These are phyloP conservation scores for Heliconius ismenius DNA, from an alignment of 2,888 invertebrate species.

Conservation along the genomic window DNA sequence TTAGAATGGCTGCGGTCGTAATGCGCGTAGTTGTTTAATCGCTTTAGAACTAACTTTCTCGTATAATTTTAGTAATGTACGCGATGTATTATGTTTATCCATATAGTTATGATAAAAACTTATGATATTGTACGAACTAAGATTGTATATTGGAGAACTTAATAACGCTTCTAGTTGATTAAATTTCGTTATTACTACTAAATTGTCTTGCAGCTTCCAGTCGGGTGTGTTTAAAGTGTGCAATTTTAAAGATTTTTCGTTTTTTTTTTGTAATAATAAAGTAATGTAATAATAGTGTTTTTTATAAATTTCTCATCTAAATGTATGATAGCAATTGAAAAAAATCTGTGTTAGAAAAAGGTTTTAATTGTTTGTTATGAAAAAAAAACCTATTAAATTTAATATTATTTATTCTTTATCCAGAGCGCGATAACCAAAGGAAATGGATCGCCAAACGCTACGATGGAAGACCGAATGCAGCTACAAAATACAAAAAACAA, in stretches of 20 bases:
- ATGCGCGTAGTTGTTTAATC: slow-evolving; percentile 38
- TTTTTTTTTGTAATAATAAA: neutral
- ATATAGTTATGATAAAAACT: slow-evolving; percentile 2
- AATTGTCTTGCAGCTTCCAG: neutral
- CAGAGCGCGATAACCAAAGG: no score
- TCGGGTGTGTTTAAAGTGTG: no score
- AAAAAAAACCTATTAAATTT: no score
- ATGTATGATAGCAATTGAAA: neutral
- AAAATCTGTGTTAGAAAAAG: neutral
- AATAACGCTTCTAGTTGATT: neutral
- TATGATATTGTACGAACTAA: neutral
- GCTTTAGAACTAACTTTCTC: slow-evolving; percentile 34
- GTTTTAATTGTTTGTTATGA: no score
- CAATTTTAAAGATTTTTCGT: neutral
- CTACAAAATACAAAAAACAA: neutral
- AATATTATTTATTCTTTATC: no score
- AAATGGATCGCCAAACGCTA: no score
- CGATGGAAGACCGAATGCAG: neutral
- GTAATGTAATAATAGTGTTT: no score
- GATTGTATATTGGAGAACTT: neutral
- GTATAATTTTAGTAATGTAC: slow-evolving; percentile 13
- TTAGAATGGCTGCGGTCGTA: slow-evolving; percentile 39
- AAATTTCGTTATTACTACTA: slow-evolving; percentile 1
- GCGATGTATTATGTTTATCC: slow-evolving; percentile 4
- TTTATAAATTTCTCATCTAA: neutral